phyloP scores from a whole-genome alignment of 2,113 vertebrate genomes.

The Colaptes auratus region DNA sequence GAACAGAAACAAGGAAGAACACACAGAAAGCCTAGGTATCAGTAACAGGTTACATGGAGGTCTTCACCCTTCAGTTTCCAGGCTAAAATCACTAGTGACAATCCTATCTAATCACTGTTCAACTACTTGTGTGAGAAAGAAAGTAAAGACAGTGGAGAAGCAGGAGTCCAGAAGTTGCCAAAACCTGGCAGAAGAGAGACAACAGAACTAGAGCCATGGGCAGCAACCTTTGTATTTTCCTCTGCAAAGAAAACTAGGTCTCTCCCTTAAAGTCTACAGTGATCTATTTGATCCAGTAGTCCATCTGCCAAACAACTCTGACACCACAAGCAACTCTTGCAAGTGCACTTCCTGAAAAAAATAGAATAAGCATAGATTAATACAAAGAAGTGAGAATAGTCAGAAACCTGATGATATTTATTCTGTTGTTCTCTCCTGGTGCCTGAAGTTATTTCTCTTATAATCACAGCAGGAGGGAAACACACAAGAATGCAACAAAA shows the following conservation, averaged over 20 bases:
- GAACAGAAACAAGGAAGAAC: not conserved
- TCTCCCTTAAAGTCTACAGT: not conserved
- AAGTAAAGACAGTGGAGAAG: not conserved
- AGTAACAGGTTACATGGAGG: not conserved
- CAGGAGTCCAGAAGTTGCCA: not conserved
- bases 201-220: not conserved
- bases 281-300: not conserved
- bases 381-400: not conserved
- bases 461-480: not conserved
- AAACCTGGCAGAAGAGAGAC: not conserved
- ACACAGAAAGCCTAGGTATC: not conserved
- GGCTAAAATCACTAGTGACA: not conserved
- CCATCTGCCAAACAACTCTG: not conserved
- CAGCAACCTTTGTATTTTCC: not conserved
- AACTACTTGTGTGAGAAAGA: not conserved
- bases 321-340: not conserved
- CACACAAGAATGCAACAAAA: not conserved
- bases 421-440: not conserved
- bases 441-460: not conserved
- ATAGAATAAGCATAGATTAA: not conserved
- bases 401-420: not conserved
- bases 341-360: not conserved
- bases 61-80: not conserved
- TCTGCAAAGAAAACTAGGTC: rapidly evolving
- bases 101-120: not conserved